Percentiles rank a stretch among this genome's conserved stretches.
Evolutionary conservation across 92 coral and sea anemone genomes (phyloP).

Genomic region (Parazoanthus atlanticus): DNA sequence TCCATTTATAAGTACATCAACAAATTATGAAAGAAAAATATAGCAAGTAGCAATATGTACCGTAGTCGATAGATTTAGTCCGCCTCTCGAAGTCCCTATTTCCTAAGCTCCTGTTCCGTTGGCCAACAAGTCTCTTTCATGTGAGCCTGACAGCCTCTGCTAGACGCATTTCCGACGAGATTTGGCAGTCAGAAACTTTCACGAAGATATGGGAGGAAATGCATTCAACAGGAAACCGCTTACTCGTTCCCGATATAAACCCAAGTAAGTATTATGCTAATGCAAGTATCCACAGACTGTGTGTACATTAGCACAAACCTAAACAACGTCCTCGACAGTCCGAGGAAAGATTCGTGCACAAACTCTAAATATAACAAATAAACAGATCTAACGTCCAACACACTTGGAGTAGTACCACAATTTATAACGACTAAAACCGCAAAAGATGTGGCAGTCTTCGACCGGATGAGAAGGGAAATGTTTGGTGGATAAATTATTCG

Average conservation of each 20-base stretch:
- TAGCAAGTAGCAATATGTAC: constrained; percentile 21
- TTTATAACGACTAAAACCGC: constrained; percentile 26
- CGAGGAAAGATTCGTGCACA: constrained; percentile 40
- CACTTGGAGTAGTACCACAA: neutral
- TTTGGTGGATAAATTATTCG: constrained; percentile 21
- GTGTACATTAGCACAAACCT: constrained; percentile 41
- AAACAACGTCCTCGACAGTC: constrained; percentile 32
- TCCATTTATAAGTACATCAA: constrained; percentile 33
- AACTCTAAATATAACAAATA: neutral
- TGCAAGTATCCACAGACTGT: constrained; percentile 34
- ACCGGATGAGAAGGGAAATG: neutral
- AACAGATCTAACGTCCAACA: neutral
- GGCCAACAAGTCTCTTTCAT: neutral
- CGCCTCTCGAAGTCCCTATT: neutral
- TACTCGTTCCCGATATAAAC: constrained; percentile 23
- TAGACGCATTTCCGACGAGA: neutral
- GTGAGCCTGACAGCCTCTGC: neutral
- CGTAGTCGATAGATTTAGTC: constrained; percentile 32
- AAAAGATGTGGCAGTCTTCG: constrained; percentile 51
- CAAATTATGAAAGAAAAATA: neutral
- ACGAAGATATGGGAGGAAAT: neutral
- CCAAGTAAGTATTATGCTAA: constrained; percentile 41
- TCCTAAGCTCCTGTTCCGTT: neutral
- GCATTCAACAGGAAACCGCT: constrained; percentile 28
- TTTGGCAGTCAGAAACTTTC: constrained; percentile 21